Evolutionary conservation across 2,888 invertebrate genomes (phyloP), one percentile per base, ranked within the genome.

Genomic region (Anodontia alba): DNA sequence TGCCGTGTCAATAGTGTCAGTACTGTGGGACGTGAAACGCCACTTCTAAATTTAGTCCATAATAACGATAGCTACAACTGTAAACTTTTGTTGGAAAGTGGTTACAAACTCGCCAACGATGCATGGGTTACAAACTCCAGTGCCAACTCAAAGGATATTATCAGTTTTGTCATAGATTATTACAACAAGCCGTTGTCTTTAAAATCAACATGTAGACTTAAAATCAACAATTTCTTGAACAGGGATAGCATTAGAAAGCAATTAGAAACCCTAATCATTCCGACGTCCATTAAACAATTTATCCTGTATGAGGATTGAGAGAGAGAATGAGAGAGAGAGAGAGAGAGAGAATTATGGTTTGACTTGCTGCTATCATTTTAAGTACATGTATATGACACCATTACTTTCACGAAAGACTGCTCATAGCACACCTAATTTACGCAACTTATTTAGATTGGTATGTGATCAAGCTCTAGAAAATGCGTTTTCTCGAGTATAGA

Each of bases 21-120:
- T 23, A 70, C 15, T 15, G 29, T 46, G 5, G 69, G 69, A 15
- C 43, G 49, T 23, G 46, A 49, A 70, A 70, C 69, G 17, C 69
- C 69, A 17, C 36, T 70, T 20, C 17, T 31, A 8, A 70, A 70
- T 42, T 31, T 70, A 23, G 43, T 70, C n/a, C 69, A 70, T 31
- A 46, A 15, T 70, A 46, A 70, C 15, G 69, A 70, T 31, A 7
- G 43, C 20, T 29, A 70, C 2, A 70, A 70, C 36, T 46, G 43
- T 70, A 31, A n/a, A 20, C 46, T 70, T 0, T 23, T 70, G 12
- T 31, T 70, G 26, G 46, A 70, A 20, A 49, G 23, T 17, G 69
- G 69, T 8, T 70, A 70, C 26, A 70, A 33, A 43, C 43, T 49
- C 8, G 31, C 20, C 29, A 43, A 70, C 15, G 69, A 70, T n/a